A percentile compares a stretch with the other conserved stretches of the same genome.
These are phyloP conservation scores for Willisornis vidua DNA, from an alignment of 2,113 vertebrate species.

Conservation along the genomic window DNA sequence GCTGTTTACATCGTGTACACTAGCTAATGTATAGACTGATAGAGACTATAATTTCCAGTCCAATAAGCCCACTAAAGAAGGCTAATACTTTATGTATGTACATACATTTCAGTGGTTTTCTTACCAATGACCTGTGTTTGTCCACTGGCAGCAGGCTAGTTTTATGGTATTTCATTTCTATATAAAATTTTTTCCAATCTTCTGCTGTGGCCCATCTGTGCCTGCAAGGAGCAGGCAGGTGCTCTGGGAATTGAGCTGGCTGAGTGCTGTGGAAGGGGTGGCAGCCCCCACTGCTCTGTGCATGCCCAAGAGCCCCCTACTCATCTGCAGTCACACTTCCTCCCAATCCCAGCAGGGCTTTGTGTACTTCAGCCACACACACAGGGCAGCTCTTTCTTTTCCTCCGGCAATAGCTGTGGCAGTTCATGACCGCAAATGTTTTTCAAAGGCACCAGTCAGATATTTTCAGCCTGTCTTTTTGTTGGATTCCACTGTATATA, in stretches of 20 bases:
- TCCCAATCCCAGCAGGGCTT: not conserved
- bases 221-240: not conserved
- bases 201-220: not conserved
- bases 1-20: not conserved
- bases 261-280: not conserved
- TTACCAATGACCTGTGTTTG: not conserved
- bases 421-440: not conserved
- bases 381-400: not conserved
- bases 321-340: not conserved
- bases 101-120: not conserved
- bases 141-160: not conserved
- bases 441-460: not conserved
- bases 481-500: not conserved
- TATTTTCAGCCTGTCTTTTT: not conserved
- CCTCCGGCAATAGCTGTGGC: not conserved
- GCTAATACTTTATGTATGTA: not conserved
- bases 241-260: not conserved
- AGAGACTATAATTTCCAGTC: not conserved
- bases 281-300: not conserved
- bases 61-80: not conserved
- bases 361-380: not conserved
- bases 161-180: not conserved
- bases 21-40: not conserved
- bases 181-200: not conserved
- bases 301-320: not conserved